Conservation (phyloP, 1,140 invertebrate species). For the Tribolium castaneum region DNA sequence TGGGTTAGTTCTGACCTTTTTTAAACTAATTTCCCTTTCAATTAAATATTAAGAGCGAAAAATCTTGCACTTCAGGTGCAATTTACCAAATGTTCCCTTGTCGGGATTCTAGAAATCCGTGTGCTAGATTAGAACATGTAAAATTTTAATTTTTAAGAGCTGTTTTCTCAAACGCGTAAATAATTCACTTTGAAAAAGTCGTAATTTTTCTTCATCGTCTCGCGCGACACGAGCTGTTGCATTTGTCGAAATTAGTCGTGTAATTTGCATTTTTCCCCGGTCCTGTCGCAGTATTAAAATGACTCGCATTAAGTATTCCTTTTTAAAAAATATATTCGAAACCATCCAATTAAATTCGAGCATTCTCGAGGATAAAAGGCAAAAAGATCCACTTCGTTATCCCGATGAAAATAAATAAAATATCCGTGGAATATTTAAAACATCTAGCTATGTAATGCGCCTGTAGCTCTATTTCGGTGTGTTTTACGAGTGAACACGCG, state of each 20-base stretch:
- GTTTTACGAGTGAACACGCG: not conserved
- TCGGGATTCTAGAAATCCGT: too few species aligned
- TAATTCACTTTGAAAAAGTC: not conserved
- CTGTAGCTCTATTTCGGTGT: not conserved
- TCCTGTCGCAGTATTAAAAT: slow-evolving; percentile 11
- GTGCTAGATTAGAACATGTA: too few species aligned
- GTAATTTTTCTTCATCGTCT: not conserved
- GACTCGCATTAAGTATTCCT: slow-evolving; percentile 12
- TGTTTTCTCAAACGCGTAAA: not conserved
- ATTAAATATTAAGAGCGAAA: too few species aligned
- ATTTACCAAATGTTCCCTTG: too few species aligned
- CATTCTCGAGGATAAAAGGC: slow-evolving; percentile 26
- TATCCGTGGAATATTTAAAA: not conserved
- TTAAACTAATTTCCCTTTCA: too few species aligned
- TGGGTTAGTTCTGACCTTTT: too few species aligned
- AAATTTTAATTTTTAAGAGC: not conserved
- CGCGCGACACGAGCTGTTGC: slow-evolving; percentile 11
- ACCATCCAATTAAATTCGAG: slow-evolving; percentile 34
- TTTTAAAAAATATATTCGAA: slow-evolving; percentile 36
- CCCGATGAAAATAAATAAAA: slow-evolving; percentile 29
- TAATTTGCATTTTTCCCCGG: slow-evolving; percentile 31
- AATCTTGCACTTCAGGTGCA: too few species aligned
- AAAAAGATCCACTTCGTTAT: slow-evolving; percentile 34
- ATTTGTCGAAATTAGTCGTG: slow-evolving; percentile 8
- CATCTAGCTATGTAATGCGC: not conserved